Base-by-base conservation (phyloP, 2,888 invertebrate genomes). In the Hyposoter dolosus region DNA sequence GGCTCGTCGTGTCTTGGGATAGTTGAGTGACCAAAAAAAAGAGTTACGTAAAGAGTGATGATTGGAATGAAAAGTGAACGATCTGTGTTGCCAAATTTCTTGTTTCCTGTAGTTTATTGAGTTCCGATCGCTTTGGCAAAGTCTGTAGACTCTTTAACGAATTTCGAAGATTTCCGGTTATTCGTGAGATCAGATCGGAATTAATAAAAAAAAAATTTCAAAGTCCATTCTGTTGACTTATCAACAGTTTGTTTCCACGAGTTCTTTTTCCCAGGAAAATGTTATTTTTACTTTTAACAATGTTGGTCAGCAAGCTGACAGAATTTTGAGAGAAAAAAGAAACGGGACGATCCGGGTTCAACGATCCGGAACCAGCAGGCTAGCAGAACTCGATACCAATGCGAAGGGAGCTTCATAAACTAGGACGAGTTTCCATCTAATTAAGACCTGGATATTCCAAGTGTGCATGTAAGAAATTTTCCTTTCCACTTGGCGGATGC, bases 401-500 rank as follows among this genome's bases (percentile, higher is more conserved):
- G 45, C 35, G 32, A 47, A 32, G 63, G 43, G 75, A 65, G 10
- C 56, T 68, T 83, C 89, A 79, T 89, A 88, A 90, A 89, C 85
- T 83, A 88, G 82, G 82, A 85, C 77, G 84, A 85, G 86, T 88
- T 89, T 88, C 82, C 86, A 82, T 89, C 90, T 88, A 90, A 91
- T 90, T 91, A 90, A 89, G 88, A 77, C 84, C 74, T 83, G 65
- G 66, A 66, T 69, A 78, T 72, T 40, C 35, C n/a, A 5, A 65
- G 23, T 3, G 60, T 50, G n/a, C n/a, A n/a, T n/a, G 35, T 15
- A 15, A 50, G 15, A 6, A 32, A 6, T 56, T 84, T 77, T 66
- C 19, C 23, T 56, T 65, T 63, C 47, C 19, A 19, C 60, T 85
- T 66, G 35, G 19, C 56, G 45, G 32, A 82, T 60, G 75, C 69